Base-by-base conservation (phyloP, 2,797 vertebrate species). In the Gymnothorax reevesii region DNA sequence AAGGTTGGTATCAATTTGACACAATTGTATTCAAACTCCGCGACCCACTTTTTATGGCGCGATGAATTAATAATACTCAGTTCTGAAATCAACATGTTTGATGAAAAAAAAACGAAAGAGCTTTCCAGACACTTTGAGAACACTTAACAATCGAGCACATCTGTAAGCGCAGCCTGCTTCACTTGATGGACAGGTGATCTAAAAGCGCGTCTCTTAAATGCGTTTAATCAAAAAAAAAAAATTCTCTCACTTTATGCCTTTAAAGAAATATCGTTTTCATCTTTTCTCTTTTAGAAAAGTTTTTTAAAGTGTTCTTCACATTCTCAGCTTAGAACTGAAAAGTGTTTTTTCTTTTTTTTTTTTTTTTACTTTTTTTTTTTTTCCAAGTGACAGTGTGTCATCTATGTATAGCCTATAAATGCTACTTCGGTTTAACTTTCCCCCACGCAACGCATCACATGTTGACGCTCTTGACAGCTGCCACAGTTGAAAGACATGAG, bases 31-130 rank as follows among this genome's bases (percentile, higher is more conserved):
- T 88, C 91, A 93, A 94, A 92, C 92, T 91, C 90, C 88, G 12
- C 91, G 89, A 95, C 93, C 91, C 90, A 88, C 91, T 91, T 82
- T 85, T 92, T 92, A 93, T 92, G 88, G 93, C 88, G 69, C 88
- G 91, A 95, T 96, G 92, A 96, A 96, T 96, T 95, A 95, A 95
- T 95, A 91, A 95, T 95, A 92, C 88, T 88, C 86, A 88, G 91
- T 89, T 90, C 91, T 94, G 94, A 95, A 95, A 95, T 95, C 90
- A 93, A 93, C 90, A 87, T 88, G 84, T 92, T 93, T 93, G 88
- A 91, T 90, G 75, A 91, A 94, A 94, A 95, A 93, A 96, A 91
- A 94, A 94, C 95, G 93, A 96, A 95, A 95, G 93, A 94, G 90
- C 92, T 92, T 93, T 90, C 87, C 90, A 93, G 94, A 95, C 95